phyloP scores from a whole-genome alignment of 2,797 vertebrate genomes.

The Girardinus metallicus region DNA sequence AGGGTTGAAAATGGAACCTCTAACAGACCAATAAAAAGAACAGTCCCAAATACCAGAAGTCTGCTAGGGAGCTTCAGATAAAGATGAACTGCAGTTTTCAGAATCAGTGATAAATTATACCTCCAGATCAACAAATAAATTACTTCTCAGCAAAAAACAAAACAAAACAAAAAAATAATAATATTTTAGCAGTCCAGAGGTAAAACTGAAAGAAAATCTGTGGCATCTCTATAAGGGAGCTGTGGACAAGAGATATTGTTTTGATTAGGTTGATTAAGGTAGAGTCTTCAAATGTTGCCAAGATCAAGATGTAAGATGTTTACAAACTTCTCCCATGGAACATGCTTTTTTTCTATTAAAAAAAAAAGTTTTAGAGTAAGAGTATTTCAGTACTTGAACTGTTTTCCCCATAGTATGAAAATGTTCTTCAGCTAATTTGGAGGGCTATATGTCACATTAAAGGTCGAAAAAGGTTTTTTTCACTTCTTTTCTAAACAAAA shows the following conservation, averaged over 20 bases:
- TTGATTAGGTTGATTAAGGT: no score
- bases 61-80: not conserved
- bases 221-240: not conserved
- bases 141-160: not conserved
- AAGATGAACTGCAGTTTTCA: not conserved
- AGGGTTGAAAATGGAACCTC: not conserved
- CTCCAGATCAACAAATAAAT: not conserved
- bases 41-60: not conserved
- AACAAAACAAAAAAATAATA: not conserved
- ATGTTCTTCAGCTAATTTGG: not conserved
- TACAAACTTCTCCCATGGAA: not conserved
- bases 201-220: not conserved
- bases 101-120: not conserved
- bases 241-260: not conserved
- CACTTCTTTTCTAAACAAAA: not conserved
- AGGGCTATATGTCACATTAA: not conserved
- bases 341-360: not conserved
- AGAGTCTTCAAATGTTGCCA: not conserved
- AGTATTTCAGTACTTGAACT: not conserved
- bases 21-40: not conserved
- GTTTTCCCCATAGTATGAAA: not conserved
- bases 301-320: not conserved
- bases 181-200: not conserved
- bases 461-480: not conserved
- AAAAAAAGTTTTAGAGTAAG: not conserved